Conservation (phyloP, 2,797 vertebrate species). For the Myripristis murdjan region DNA sequence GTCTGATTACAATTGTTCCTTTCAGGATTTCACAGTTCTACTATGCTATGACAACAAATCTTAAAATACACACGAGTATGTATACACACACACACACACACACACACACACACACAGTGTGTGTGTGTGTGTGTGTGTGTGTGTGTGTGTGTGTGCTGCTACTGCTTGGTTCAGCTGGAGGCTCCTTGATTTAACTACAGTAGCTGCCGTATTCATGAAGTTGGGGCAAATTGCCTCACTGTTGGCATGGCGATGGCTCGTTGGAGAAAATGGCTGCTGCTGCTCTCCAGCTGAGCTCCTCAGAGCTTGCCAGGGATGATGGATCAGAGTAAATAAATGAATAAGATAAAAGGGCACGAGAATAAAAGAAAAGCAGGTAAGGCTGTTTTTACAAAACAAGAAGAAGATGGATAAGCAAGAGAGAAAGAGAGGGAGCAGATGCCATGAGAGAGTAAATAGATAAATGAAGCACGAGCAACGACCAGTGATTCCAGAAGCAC, state of each 20-base stretch:
- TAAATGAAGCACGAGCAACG: constrained; percentile 17
- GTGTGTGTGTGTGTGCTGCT: too few species aligned
- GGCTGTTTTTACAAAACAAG: constrained; percentile 41
- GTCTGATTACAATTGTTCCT: constrained; percentile 69
- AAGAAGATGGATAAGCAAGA: constrained; percentile 31
- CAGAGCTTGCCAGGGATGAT: constrained; percentile 62
- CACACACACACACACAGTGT: constrained; percentile 21
- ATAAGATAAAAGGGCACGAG: constrained; percentile 49
- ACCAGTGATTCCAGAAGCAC: constrained; percentile 22
- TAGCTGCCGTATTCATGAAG: constrained; percentile 30
- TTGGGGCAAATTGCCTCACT: constrained; percentile 58
- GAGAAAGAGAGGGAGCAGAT: constrained; percentile 35
- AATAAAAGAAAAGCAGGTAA: constrained; percentile 43
- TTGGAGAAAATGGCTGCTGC: constrained; percentile 68
- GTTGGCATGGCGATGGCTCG: constrained; percentile 73
- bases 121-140: too few species aligned
- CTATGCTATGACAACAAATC: not conserved
- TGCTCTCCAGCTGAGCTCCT: constrained; percentile 72
- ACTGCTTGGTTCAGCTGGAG: constrained; percentile 44
- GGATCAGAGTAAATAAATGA: constrained; percentile 69
- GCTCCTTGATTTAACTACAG: constrained; percentile 19
- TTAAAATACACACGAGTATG: constrained; percentile 1
- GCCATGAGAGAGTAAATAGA: constrained; percentile 9
- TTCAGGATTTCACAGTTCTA: constrained; percentile 57
- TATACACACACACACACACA: constrained; percentile 18